Evolutionary conservation across 92 coral and sea anemone genomes (phyloP), one percentile per base, ranked within the genome.

Genomic region (Parazoanthus atlanticus): DNA sequence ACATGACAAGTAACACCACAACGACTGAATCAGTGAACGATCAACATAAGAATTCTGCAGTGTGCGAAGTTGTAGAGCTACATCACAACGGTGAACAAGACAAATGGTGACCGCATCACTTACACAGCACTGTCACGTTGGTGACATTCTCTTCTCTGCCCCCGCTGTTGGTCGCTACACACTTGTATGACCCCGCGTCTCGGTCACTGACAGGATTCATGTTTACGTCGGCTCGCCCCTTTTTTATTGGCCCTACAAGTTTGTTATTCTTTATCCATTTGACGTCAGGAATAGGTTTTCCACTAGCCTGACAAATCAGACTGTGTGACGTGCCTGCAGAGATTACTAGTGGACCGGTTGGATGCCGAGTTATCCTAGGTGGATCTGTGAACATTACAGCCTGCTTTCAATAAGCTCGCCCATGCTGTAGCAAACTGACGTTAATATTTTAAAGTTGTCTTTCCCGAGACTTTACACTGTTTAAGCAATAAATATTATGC

Each of bases 271-370:
- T 95, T 30, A 74, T 83, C 98, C 98, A 95, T 70, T 70, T 80
- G 34, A 95, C 98, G 38, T 67, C 72, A 4, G 99, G 98, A 28
- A 90, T 86, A 41, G 99, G 99, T 72, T 90, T 94, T 26, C 98
- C 95, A 54, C 65, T 84, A 13, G 98, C 91, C 85, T 90, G 85
- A 85, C 99, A 97, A 65, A 88, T 88, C 34, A 97, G 89, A 64
- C 88, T 91, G 74, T 82, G 56, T 29, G 40, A 30, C 19, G 78
- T 79, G 8, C 96, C 97, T 83, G 91, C 96, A 40, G 74, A 88
- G 90, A 84, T 84, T 49, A 89, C 79, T 34, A 90, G 74, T 29
- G 58, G 76, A 11, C 69, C 29, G 11, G 88, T 89, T 2, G 94
- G 91, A 71, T 65, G 88, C 30, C 88, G 29, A 40, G 80, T 74